Percentiles rank a stretch among this genome's conserved stretches.
These are phyloP conservation scores for Ctenosaura bakeri DNA, from an alignment of 2,797 vertebrate species.

Conservation along the genomic window DNA sequence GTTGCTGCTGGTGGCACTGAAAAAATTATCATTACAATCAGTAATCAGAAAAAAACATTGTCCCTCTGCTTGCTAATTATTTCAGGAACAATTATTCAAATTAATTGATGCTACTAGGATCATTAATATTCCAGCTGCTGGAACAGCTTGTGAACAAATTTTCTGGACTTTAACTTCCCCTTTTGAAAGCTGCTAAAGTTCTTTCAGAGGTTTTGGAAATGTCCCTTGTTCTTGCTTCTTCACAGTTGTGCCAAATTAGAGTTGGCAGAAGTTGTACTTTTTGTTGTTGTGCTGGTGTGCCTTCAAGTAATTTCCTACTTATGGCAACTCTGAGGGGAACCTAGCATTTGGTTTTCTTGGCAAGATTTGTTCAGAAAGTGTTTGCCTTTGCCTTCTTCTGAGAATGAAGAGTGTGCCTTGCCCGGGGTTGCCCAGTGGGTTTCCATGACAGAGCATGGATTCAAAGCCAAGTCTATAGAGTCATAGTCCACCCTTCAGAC, in stretches of 20 bases:
- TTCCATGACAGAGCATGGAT: too few species aligned
- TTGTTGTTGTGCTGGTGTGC: background rate
- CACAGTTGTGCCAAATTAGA: background rate
- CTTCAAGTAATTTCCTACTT: background rate
- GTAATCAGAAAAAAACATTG: constrained; percentile 67
- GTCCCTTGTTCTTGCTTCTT: background rate
- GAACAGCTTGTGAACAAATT: constrained; percentile 3
- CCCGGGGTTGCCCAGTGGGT: too few species aligned
- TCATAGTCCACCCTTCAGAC: too few species aligned
- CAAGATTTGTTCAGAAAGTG: too few species aligned
- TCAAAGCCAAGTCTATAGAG: too few species aligned
- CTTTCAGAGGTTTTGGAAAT: background rate
- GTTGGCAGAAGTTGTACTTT: background rate
- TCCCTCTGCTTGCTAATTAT: constrained; percentile 59
- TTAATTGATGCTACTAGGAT: constrained; percentile 17
- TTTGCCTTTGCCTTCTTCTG: too few species aligned
- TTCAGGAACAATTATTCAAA: constrained; percentile 32
- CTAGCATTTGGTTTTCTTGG: too few species aligned
- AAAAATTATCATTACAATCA: constrained; percentile 59
- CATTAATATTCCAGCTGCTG: constrained; percentile 49
- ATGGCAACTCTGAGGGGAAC: too few species aligned
- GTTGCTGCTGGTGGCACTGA: constrained; percentile 58
- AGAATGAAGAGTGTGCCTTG: too few species aligned
- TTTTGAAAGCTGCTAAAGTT: constrained; percentile 27
- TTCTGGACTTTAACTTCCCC: constrained; percentile 10